These are phyloP conservation scores for Acanthisitta chloris DNA, from an alignment of 2,113 vertebrate genomes.

Conservation along the genomic window DNA sequence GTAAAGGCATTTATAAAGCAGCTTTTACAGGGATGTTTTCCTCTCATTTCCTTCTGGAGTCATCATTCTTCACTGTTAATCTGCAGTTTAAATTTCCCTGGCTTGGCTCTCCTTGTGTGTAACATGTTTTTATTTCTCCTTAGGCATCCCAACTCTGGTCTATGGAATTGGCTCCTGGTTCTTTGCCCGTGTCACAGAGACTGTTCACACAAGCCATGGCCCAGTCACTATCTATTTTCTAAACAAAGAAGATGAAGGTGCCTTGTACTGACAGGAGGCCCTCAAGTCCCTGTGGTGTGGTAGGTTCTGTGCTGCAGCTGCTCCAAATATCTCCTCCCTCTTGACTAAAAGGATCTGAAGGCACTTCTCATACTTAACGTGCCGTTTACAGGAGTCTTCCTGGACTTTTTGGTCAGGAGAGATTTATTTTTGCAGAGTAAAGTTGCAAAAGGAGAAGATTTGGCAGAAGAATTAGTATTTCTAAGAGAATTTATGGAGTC, in stretches of 20 bases:
- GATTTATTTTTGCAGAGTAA: not conserved
- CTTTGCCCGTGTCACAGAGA: slow-evolving; percentile 89
- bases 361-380: not conserved
- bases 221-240: slow-evolving; percentile 94
- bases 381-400: not conserved
- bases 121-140: slow-evolving; percentile 51
- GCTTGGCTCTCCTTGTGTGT: not conserved
- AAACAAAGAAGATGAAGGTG: slow-evolving; percentile 94
- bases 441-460: not conserved
- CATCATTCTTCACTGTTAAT: fast-evolving
- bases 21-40: not conserved
- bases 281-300: not conserved
- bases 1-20: not conserved
- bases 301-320: slow-evolving; percentile 1
- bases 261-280: slow-evolving; percentile 79
- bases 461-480: not conserved
- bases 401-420: not conserved
- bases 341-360: slow-evolving; percentile 39
- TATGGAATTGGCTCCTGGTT: slow-evolving; percentile 96
- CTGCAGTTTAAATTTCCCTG: not conserved
- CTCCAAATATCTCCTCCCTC: not conserved
- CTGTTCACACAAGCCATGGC: slow-evolving; percentile 87
- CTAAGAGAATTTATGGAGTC: not conserved
- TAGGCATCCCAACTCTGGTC: slow-evolving; percentile 92
- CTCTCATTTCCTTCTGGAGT: not conserved